A percentile compares a stretch with the other conserved stretches of the same genome.
Evolutionary conservation across 2,797 vertebrate genomes (phyloP).

Genomic region (Pagetopsis macropterus): DNA sequence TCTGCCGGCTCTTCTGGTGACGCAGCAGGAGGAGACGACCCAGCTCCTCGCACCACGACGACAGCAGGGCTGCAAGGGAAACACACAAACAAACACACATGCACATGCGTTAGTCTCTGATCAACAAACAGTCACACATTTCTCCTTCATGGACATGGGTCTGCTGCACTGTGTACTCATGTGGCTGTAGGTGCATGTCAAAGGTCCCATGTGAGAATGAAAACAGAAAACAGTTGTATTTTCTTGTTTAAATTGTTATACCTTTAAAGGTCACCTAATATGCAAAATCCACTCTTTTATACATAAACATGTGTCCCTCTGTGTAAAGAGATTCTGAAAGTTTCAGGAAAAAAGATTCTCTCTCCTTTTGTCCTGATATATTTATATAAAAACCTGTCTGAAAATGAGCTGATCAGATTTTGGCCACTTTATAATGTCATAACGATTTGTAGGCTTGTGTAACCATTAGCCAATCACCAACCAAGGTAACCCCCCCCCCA

Average conservation of each 20-base stretch:
- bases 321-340: too few relatives aligned
- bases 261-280: too few relatives aligned
- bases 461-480: too few relatives aligned
- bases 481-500: too few relatives aligned
- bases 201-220: not conserved
- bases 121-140: not conserved
- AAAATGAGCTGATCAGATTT: too few relatives aligned
- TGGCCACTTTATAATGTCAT: too few relatives aligned
- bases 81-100: conserved; percentile 55
- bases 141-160: not conserved
- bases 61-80: conserved; percentile 90
- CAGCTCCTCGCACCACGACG: conserved; percentile 99
- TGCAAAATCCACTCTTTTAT: too few relatives aligned
- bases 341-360: too few relatives aligned
- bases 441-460: too few relatives aligned
- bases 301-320: too few relatives aligned
- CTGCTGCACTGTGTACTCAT: not conserved
- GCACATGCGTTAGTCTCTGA: conserved; percentile 17
- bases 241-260: not conserved
- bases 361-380: too few relatives aligned
- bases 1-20: conserved; percentile 99
- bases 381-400: too few relatives aligned
- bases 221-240: not conserved
- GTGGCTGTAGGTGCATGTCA: conserved; percentile 9
- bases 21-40: conserved; percentile 97